Conservation (phyloP, 2,797 vertebrate genomes). For the Molossus alvarezi region DNA sequence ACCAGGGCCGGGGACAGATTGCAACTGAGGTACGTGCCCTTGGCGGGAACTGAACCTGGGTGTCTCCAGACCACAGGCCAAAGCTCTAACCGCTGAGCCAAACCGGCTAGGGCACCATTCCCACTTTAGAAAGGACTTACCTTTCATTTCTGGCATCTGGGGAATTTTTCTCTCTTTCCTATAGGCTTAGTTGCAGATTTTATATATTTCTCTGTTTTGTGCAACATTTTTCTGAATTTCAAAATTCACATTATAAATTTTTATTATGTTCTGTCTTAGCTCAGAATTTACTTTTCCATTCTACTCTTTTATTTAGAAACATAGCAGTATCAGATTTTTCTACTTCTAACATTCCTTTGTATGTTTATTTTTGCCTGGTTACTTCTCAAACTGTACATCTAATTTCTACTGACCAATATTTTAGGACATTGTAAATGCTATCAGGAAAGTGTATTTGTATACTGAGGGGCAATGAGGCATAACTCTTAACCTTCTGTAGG, state of each 20-base stretch:
- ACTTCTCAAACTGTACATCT: neutral
- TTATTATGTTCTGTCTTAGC: conserved; percentile 57
- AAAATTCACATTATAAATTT: conserved; percentile 35
- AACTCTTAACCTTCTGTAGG: neutral
- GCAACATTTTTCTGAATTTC: conserved; percentile 53
- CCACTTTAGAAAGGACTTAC: neutral
- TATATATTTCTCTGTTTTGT: conserved; percentile 59
- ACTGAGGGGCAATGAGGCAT: neutral
- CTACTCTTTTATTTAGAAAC: neutral
- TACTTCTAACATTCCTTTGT: neutral
- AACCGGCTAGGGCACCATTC: neutral
- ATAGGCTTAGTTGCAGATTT: conserved; percentile 24
- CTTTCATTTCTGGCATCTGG: conserved; percentile 17
- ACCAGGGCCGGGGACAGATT: no score
- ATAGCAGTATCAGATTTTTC: neutral
- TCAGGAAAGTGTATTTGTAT: neutral
- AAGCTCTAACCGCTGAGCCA: no score
- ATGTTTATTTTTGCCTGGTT: conserved; percentile 50
- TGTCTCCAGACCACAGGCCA: no score
- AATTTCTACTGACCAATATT: neutral
- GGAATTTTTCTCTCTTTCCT: conserved; percentile 23
- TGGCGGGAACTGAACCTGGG: no score
- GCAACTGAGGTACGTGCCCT: no score
- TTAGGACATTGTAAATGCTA: neutral
- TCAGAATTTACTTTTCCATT: conserved; percentile 51